Evolutionary conservation across 1,140 invertebrate genomes (phyloP).

Genomic region (Procambarus virginalis): DNA sequence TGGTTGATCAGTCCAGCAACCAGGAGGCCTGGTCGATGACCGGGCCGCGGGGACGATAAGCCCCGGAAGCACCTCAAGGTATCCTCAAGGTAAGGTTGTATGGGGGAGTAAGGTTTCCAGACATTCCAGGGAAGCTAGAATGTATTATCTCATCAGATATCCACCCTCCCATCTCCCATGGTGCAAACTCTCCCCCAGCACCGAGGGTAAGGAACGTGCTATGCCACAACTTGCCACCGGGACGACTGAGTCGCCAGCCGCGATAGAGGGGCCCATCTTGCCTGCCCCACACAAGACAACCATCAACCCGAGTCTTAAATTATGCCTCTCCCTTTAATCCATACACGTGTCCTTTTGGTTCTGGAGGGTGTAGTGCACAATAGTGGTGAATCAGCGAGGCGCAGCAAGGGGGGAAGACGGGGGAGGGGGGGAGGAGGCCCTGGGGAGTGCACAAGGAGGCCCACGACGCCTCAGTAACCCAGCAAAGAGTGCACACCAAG

Average conservation of each 20-base stretch:
- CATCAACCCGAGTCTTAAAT: conserved; percentile 17
- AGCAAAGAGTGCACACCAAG: no score
- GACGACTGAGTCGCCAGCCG: no score
- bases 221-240: neutral
- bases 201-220: conserved; percentile 1
- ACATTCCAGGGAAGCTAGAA: conserved; percentile 49
- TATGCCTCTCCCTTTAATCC: conserved; percentile 41
- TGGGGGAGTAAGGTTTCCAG: conserved; percentile 51
- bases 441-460: no score
- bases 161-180: neutral
- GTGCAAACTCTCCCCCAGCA: neutral
- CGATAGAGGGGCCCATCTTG: neutral
- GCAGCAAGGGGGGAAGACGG: neutral
- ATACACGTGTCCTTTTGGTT: conserved; percentile 21
- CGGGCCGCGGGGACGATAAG: no score
- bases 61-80: no score
- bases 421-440: neutral
- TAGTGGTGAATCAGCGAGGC: neutral
- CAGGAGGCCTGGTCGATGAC: no score
- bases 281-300: neutral
- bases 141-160: conserved; percentile 48
- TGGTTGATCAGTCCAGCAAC: no score
- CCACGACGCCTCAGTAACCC: no score
- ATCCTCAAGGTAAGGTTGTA: no score
- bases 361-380: conserved; percentile 7